Conservation (phyloP, 2,797 vertebrate species). For the Melanotaenia maccullochi region DNA sequence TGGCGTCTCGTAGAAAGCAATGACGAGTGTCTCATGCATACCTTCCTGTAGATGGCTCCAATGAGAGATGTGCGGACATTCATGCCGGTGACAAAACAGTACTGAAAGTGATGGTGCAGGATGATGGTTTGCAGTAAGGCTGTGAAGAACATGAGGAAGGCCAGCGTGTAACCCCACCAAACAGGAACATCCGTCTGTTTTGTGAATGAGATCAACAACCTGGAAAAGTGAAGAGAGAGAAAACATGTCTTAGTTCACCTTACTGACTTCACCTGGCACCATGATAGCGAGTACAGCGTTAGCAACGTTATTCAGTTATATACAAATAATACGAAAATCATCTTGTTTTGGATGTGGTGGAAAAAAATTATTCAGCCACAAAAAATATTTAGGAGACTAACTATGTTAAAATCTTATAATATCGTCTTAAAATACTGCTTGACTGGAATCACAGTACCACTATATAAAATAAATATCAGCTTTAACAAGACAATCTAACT, state of each 20-base stretch:
- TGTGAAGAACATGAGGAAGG: constrained; percentile 91
- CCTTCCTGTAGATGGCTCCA: constrained; percentile 95
- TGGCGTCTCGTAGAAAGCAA: not conserved
- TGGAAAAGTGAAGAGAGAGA: constrained; percentile 52
- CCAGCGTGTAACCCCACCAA: constrained; percentile 95
- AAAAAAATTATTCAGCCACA: too few relatives aligned
- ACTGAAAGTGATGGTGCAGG: constrained; percentile 92
- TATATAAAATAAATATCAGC: not conserved
- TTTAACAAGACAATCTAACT: not conserved
- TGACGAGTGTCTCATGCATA: constrained; percentile 40
- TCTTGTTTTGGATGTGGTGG: not conserved
- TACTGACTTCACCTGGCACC: not conserved
- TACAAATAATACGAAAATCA: not conserved
- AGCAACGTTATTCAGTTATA: not conserved
- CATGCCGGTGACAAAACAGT: constrained; percentile 91
- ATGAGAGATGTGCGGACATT: constrained; percentile 89
- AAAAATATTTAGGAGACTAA: too few relatives aligned
- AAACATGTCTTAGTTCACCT: not conserved
- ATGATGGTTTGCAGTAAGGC: constrained; percentile 90
- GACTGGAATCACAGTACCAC: not conserved
- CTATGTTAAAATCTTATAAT: not conserved
- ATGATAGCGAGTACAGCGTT: not conserved
- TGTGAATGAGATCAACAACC: constrained; percentile 90
- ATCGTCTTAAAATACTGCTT: not conserved
- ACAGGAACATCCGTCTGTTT: constrained; percentile 81